Conservation (phyloP, 2,113 vertebrate species). For the Saccopteryx bilineata region DNA sequence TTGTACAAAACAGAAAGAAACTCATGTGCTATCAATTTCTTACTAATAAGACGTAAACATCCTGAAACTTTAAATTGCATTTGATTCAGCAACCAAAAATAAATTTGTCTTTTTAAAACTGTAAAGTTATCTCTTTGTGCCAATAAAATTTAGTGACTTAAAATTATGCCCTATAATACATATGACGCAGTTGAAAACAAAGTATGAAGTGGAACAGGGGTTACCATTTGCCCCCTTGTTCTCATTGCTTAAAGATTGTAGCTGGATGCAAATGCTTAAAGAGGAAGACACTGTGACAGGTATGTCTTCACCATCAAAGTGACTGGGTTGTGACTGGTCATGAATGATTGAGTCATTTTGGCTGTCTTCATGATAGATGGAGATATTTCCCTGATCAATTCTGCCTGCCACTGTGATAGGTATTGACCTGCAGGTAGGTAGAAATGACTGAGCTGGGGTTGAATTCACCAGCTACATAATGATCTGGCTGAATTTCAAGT, state of each 20-base stretch:
- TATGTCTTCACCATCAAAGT: slow-evolving; percentile 1
- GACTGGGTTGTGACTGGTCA: slow-evolving; percentile 44
- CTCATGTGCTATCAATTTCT: slow-evolving; percentile 74
- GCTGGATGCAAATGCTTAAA: not conserved
- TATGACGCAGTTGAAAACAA: slow-evolving; percentile 68
- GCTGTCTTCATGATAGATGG: slow-evolving; percentile 68
- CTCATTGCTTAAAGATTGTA: not conserved
- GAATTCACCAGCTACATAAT: slow-evolving; percentile 26
- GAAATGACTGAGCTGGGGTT: slow-evolving; percentile 57
- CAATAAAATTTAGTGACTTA: slow-evolving; percentile 66
- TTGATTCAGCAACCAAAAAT: slow-evolving; percentile 80
- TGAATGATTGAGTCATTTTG: slow-evolving; percentile 67
- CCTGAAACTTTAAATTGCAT: slow-evolving; percentile 75
- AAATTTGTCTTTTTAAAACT: slow-evolving; percentile 76
- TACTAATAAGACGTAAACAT: slow-evolving; percentile 81
- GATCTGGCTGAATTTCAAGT: not conserved
- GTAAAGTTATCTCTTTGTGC: slow-evolving; percentile 56
- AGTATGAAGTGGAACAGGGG: not conserved
- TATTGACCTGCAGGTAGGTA: slow-evolving; percentile 60
- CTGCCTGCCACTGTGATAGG: slow-evolving; percentile 36
- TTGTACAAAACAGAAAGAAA: slow-evolving; percentile 73
- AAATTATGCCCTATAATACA: slow-evolving; percentile 58
- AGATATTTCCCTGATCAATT: slow-evolving; percentile 60
- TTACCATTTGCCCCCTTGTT: not conserved
- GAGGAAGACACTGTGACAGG: not conserved